Conservation (phyloP, 2,797 vertebrate genomes). For the Crax fasciolata region DNA sequence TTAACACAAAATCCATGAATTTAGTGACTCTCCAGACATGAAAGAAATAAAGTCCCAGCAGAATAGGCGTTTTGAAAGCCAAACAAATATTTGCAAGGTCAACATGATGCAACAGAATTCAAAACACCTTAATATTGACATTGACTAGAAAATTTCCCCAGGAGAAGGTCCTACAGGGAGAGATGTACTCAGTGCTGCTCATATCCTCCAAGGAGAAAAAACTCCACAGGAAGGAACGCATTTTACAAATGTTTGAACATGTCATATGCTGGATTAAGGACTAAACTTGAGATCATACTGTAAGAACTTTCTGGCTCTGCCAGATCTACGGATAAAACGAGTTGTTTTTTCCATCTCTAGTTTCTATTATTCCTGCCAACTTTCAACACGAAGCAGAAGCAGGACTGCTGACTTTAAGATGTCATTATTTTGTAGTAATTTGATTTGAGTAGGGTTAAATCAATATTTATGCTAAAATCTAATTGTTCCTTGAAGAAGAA, state of each 20-base stretch:
- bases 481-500: conserved; percentile 15
- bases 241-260: not conserved
- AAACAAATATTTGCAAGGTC: not conserved
- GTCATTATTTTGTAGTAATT: conserved; percentile 47
- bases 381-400: not conserved
- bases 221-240: not conserved
- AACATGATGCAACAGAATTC: not conserved
- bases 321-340: not conserved
- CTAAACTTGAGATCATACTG: not conserved
- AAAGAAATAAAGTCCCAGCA: not conserved
- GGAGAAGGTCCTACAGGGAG: not conserved
- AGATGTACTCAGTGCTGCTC: not conserved
- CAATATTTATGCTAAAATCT: conserved; percentile 21
- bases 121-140: not conserved
- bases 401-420: not conserved
- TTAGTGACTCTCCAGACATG: not conserved
- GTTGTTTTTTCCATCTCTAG: not conserved
- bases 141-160: not conserved
- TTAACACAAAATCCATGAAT: not conserved
- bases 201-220: not conserved
- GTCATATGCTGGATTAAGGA: not conserved
- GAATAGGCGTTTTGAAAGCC: not conserved
- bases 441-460: conserved; percentile 28
- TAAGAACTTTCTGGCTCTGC: not conserved
- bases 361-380: conserved; percentile 35